Evolutionary conservation across 2,797 vertebrate genomes (phyloP).

Genomic region (Melanotaenia boesemani): DNA sequence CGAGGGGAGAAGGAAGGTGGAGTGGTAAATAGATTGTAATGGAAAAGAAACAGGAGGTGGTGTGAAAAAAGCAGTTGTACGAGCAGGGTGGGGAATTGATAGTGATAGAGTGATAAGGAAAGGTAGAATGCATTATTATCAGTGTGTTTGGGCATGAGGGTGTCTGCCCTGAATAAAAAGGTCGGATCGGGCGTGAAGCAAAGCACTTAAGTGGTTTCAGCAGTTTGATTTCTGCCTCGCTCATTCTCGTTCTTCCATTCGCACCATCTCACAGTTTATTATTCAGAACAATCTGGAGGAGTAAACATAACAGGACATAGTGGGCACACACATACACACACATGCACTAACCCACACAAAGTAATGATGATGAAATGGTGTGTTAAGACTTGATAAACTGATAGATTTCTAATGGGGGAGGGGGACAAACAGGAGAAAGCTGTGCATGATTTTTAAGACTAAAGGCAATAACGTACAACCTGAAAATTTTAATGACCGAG

Average conservation of each 20-base stretch:
- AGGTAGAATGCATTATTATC: conserved; percentile 57
- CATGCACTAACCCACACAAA: conserved; percentile 38
- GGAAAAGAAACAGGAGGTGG: conserved; percentile 61
- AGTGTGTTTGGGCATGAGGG: conserved; percentile 32
- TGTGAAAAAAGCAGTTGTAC: conserved; percentile 35
- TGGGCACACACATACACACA: conserved; percentile 46
- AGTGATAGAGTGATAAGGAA: conserved; percentile 66
- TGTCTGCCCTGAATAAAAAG: conserved; percentile 59
- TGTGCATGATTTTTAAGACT: conserved; percentile 27
- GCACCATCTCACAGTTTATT: conserved; percentile 71
- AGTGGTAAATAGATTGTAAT: conserved; percentile 71
- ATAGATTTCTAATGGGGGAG: conserved; percentile 58
- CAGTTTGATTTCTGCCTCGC: conserved; percentile 64
- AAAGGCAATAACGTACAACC: conserved; percentile 15
- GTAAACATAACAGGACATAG: conserved; percentile 69
- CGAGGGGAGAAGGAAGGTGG: conserved; percentile 35
- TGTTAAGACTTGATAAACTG: conserved; percentile 68
- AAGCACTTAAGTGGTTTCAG: conserved; percentile 64
- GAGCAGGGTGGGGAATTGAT: conserved; percentile 51
- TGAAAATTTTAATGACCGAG: conserved; percentile 1
- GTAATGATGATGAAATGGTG: conserved; percentile 78
- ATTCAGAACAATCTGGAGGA: conserved; percentile 72
- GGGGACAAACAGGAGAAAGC: conserved; percentile 2
- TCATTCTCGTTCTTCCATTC: conserved; percentile 57
- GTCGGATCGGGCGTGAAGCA: conserved; percentile 36